Percentiles rank a stretch among this genome's conserved stretches.
Conservation (phyloP, 2,113 vertebrate genomes). For the Xenotilapia caudafasciata region DNA sequence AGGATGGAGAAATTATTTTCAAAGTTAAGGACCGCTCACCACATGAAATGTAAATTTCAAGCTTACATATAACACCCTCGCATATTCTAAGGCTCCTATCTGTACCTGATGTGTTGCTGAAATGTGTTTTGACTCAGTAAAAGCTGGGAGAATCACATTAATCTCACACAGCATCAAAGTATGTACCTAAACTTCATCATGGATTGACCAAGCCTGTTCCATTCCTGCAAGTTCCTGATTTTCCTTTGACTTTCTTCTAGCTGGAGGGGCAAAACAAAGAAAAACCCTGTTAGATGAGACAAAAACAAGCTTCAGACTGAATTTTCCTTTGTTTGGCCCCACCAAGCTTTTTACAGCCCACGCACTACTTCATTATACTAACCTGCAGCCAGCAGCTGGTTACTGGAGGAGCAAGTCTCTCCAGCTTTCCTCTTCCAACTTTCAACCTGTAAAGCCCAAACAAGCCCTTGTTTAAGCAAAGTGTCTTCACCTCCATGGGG, state of each 20-base stretch:
- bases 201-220: conserved; percentile 63
- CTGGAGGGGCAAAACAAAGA: conserved; percentile 75
- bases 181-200: conserved; percentile 64
- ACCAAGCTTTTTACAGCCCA: not conserved
- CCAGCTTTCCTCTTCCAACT: conserved; percentile 77
- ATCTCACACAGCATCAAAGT: not conserved
- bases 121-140: not conserved
- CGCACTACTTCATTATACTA: not conserved
- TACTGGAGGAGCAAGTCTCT: conserved; percentile 79
- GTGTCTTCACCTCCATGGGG: not conserved
- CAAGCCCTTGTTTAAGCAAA: not conserved
- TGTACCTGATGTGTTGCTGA: not conserved
- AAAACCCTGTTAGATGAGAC: conserved; percentile 50
- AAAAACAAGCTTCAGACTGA: conserved; percentile 16
- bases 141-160: not conserved
- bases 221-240: conserved; percentile 67
- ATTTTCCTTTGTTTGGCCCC: conserved; percentile 61
- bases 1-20: not conserved
- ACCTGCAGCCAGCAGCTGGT: conserved; percentile 80
- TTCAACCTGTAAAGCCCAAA: conserved; percentile 69
- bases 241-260: conserved; percentile 68
- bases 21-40: not conserved
- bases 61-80: fast-evolving
- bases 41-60: not conserved
- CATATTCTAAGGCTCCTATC: not conserved